These are phyloP conservation scores for Pachypanchax playfairii DNA, from an alignment of 2,113 vertebrate species.

Conservation along the genomic window DNA sequence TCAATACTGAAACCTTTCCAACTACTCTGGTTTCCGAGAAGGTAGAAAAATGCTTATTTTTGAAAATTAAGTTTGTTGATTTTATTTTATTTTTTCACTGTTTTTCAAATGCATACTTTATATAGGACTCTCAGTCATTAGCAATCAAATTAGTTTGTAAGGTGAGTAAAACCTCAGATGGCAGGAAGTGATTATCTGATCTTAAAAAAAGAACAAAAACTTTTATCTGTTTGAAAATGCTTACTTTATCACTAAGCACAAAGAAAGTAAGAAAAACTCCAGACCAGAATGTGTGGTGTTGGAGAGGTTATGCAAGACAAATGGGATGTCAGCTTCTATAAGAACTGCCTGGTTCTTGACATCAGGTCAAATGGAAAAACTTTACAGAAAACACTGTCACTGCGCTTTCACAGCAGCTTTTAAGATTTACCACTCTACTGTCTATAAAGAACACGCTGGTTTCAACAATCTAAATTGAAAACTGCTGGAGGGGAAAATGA, in stretches of 20 bases:
- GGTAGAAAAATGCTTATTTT: too few species aligned
- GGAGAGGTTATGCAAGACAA: conserved; percentile 34
- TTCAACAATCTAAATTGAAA: conserved; percentile 73
- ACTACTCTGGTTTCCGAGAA: too few species aligned
- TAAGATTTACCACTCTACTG: conserved; percentile 44
- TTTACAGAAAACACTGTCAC: conserved; percentile 46
- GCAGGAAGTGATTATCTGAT: too few species aligned
- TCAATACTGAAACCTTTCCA: too few species aligned
- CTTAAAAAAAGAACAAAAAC: background rate
- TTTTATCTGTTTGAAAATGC: background rate
- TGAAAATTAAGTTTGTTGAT: too few species aligned
- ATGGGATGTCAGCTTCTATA: conserved; percentile 41
- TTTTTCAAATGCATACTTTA: too few species aligned
- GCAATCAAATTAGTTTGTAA: too few species aligned
- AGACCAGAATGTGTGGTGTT: conserved; percentile 7
- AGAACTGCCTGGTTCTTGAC: conserved; percentile 38
- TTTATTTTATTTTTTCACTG: too few species aligned
- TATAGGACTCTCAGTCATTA: too few species aligned
- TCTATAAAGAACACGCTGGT: conserved; percentile 49
- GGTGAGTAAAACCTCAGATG: too few species aligned
- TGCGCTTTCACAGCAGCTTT: conserved; percentile 51
- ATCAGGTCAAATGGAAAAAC: conserved; percentile 43
- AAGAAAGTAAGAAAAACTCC: conserved; percentile 2
- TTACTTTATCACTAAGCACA: conserved; percentile 1
- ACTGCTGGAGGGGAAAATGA: conserved; percentile 70